Base-by-base conservation (phyloP, 2,888 invertebrate genomes). In the Drosophila prostipennis region DNA sequence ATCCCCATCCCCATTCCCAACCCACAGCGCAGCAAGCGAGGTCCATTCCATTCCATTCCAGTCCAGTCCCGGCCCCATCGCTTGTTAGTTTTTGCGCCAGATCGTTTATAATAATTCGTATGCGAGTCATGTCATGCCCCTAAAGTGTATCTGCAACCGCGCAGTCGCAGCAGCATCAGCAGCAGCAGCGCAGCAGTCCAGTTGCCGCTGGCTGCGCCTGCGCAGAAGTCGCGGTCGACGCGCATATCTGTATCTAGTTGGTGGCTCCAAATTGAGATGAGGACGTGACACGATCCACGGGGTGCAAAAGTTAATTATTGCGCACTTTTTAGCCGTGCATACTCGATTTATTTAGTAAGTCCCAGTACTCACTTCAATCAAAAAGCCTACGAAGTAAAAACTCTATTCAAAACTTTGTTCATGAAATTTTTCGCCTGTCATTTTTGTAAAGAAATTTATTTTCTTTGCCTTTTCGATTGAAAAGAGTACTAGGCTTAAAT, bases 121-220 rank as follows among this genome's bases (percentile, higher is more conserved):
- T 89, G 89, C 89, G 89, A 89, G 89, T 87, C 89, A 89, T 89
- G 89, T 89, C 89, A 89, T 89, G 89, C 88, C 88, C 89, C 83
- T 88, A 87, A 89, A 89, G 83, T 84, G 83, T 84, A 84, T 86
- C 83, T 84, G 83, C 83, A 79, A 73, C 81, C 81, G 82, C 82
- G 85, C 81, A 72, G 82, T 63, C 76, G 73, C 65, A 57, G 64
- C 60, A 58, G 59, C 69, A 69, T 71, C 79, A 70, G 64, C 64
- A 52, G 60, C 59, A 67, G 77, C 55, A 70, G 80, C 77, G 79
- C 79, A 34, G 42, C 42, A 19, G 52, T 26, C 39, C 53, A 43
- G 36, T 37, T 19, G 51, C 53, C 39, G 26, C 40, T 34, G 40
- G 37, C 40, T 43, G 56, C 52, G 53, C 43, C 32, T 45, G 54